Evolutionary conservation across 1,140 invertebrate genomes (phyloP).

Genomic region (Magallana ariakensis): DNA sequence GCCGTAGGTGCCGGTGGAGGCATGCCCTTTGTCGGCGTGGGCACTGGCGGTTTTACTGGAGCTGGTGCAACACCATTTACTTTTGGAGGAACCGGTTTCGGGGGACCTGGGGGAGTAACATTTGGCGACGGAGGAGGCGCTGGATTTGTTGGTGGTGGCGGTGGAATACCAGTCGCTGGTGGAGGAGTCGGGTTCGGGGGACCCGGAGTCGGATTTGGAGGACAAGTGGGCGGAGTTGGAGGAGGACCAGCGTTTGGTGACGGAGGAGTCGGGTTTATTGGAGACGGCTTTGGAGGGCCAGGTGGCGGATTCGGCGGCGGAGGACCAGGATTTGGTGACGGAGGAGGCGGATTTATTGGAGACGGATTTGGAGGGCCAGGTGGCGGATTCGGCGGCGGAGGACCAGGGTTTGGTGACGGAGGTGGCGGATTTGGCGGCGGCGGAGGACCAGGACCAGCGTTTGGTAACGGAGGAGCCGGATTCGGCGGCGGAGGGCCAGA

Average conservation of each 20-base stretch:
- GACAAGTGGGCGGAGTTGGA: background rate
- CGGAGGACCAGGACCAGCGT: background rate
- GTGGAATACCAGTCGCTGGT: background rate
- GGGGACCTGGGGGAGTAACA: background rate
- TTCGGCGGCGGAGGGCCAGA: background rate
- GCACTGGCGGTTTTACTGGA: background rate
- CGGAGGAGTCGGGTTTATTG: background rate
- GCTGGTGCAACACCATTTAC: background rate
- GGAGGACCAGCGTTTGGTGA: background rate
- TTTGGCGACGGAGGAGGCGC: background rate
- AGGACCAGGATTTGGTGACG: background rate
- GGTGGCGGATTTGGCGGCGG: background rate
- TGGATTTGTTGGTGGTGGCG: background rate
- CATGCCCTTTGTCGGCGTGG: background rate
- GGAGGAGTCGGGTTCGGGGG: background rate
- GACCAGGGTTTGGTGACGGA: background rate
- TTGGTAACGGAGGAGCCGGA: background rate
- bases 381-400: background rate
- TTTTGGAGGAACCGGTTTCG: no score
- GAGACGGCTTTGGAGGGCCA: background rate
- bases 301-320: background rate
- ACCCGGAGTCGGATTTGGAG: background rate
- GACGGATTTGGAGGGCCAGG: background rate
- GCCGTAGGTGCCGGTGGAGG: background rate
- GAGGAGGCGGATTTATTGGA: background rate